Evolutionary conservation across 2,888 invertebrate genomes (phyloP), one percentile per base, ranked within the genome.

Genomic region (Campopleginae sp.): DNA sequence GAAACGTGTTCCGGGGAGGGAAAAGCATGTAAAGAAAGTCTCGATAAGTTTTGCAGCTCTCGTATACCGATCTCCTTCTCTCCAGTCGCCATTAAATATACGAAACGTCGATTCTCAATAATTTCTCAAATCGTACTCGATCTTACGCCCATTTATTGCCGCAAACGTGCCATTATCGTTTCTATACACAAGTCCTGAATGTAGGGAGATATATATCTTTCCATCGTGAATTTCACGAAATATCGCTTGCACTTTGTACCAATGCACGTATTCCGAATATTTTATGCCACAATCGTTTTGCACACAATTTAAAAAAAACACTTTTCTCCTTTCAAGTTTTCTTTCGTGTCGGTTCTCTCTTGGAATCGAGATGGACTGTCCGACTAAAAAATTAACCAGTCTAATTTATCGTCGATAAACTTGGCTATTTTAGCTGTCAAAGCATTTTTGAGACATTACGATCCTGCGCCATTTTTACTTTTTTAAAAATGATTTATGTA

Each of bases 81-180:
- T 68, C 61, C 63, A 27, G 61, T 44, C 31, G 77, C 66, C 76
- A 85, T 82, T 82, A 75, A 75, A 80, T 72, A 72, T 71, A 79
- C 80, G 72, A 81, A 78, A 80, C 71, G 46, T 74, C 82, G 79
- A 80, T 82, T 80, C 76, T 82, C 66, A 72, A 85, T 80, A 75
- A 68, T 80, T 75, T 68, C 63, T 72, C 85, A 68, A 82, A 85
- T 85, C 85, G 61, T 68, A 80, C 66, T 83, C 82, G 80, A 87
- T 86, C 85, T 83, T 66, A 79, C 81, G 85, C 31, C 82, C 76
- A 87, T 84, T 82, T 86, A 86, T 85, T 83, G 76, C 81, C 19
- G 79, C 82, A 83, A 86, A 85, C 86, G 61, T 80, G 61, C 86
- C 79, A 87, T 87, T 87, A 87, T 72, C 68, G 38, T 58, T 48